Conservation (phyloP, 2,797 vertebrate genomes). For the Erithacus rubecula region DNA sequence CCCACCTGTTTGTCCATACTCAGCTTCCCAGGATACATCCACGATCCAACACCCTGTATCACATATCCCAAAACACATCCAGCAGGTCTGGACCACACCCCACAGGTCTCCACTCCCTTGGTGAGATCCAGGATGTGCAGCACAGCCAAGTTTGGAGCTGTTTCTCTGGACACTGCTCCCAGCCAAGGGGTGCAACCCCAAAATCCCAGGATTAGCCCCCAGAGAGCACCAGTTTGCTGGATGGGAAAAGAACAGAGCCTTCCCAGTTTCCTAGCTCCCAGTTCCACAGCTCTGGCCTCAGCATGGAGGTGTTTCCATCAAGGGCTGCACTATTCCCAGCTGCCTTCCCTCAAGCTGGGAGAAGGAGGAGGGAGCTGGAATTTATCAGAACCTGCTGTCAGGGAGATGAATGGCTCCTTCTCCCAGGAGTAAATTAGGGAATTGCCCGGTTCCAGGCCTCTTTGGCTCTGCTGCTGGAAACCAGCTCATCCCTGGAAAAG, state of each 20-base stretch:
- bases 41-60: accelerated
- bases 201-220: accelerated
- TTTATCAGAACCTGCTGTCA: conserved; percentile 7
- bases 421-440: conserved; percentile 14
- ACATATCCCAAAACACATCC: background rate
- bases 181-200: background rate
- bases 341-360: conserved; percentile 14
- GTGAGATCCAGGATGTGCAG: background rate
- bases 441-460: background rate
- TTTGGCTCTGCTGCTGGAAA: background rate
- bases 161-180: background rate
- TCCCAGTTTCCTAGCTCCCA: background rate
- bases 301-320: background rate
- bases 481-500: background rate
- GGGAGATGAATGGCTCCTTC: conserved; percentile 32
- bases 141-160: background rate
- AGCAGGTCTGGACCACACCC: background rate
- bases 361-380: conserved; percentile 41
- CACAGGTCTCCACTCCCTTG: accelerated
- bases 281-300: background rate
- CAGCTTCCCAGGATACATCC: background rate
- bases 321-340: background rate
- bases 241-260: background rate
- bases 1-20: background rate
- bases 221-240: background rate